Evolutionary conservation across 2,113 vertebrate species (phyloP), one percentile per base, ranked within the genome.

Genomic region (Notiomystis cincta): DNA sequence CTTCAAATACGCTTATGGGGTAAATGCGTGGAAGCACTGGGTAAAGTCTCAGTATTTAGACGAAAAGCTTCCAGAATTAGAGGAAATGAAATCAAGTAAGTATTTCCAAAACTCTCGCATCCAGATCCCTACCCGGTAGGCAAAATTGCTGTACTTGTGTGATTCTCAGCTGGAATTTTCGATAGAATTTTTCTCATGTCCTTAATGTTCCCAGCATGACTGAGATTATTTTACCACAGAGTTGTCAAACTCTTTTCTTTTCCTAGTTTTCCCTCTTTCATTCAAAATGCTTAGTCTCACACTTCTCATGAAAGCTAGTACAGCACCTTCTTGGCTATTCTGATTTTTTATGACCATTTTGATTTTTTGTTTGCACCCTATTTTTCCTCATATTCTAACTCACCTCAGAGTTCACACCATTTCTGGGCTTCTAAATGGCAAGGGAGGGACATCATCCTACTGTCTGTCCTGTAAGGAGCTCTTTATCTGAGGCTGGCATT

Each of bases 21-120:
- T 99, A 35, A 99, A 99, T 2, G 99, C 99, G 0, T 99, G 99
- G 99, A 99, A 98, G 95, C 99, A 99, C 91, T 99, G 99, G 99
- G 98, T 98, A 5, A 98, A 98, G 97, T 98, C 98, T 47, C 90
- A 97, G 15, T 80, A 91, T 42, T 95, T 98, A 76, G 95, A 98
- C 12, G 96, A 98, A 65, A 97, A 98, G 91, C 90, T 97, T 82
- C 98, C 98, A 95, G 98, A 95, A 77, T 93, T 98, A 96, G 98
- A 98, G 51, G 82, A 96, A n/a, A 94, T 97, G 76, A 98, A 98
- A 96, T 96, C 98, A 94, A 94, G 99, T 99, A 93, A 98, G 98
- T 98, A 15, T 83, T 95, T 54, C 44, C 33, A 67, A 27, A 79
- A 80, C 15, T 42, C 58, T 89, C 80, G 16, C 50, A 56, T 50